phyloP scores from a whole-genome alignment of 2,113 vertebrate species.

The Oplegnathus fasciatus region DNA sequence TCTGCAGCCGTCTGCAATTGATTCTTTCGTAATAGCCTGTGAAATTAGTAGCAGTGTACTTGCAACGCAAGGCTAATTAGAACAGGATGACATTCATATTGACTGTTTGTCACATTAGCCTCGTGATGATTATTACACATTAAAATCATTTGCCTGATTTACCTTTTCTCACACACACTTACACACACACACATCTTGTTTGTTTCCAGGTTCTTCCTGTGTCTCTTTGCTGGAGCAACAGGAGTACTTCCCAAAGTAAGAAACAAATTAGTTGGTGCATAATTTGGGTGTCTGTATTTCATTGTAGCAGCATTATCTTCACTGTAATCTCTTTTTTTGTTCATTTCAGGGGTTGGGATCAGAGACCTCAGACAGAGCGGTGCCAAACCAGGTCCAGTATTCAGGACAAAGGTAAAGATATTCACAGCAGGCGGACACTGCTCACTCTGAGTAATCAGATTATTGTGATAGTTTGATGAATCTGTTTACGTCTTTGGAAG shows the following conservation, averaged over 20 bases:
- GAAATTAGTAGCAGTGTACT: slow-evolving; percentile 39
- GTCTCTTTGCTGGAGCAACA: slow-evolving; percentile 91
- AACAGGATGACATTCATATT: slow-evolving; percentile 16
- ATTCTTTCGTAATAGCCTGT: slow-evolving; percentile 46
- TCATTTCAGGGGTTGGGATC: slow-evolving; percentile 87
- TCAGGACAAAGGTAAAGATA: slow-evolving; percentile 88
- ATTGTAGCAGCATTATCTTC: not conserved
- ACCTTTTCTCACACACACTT: not conserved
- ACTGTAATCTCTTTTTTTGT: slow-evolving; percentile 26
- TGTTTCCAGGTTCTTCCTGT: slow-evolving; percentile 93
- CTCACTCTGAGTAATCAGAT: not conserved
- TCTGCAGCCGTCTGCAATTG: not conserved
- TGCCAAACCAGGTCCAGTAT: slow-evolving; percentile 86
- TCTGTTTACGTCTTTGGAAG: not conserved
- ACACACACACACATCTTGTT: not conserved
- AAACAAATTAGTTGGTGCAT: not conserved
- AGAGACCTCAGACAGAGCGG: slow-evolving; percentile 77
- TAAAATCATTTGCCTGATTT: slow-evolving; percentile 18
- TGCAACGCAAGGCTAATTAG: slow-evolving; percentile 16
- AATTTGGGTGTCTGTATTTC: not conserved
- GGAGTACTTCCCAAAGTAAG: slow-evolving; percentile 92
- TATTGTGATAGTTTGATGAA: not conserved
- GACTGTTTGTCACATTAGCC: slow-evolving; percentile 21
- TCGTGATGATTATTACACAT: slow-evolving; percentile 21
- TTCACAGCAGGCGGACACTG: not conserved